Base-by-base conservation (phyloP, 2,113 vertebrate genomes). In the Phoenicopterus ruber region DNA sequence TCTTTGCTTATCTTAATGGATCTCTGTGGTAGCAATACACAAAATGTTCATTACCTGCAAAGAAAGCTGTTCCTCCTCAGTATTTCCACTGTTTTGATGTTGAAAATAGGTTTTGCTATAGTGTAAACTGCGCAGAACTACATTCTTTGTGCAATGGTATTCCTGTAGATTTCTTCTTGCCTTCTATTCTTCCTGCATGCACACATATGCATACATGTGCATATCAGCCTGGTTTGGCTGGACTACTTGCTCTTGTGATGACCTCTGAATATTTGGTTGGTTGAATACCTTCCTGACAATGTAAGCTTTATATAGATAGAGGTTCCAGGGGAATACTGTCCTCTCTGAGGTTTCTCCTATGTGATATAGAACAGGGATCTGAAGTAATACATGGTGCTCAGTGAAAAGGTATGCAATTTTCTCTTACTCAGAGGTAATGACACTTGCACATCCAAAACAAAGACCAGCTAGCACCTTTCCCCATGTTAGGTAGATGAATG, bases 131-230 rank as follows among this genome's bases (percentile, higher is more conserved):
- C 4, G 26, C 32, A 65, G 40, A 89, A 36, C 28, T 16, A 15
- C 17, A 6, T 81, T 83, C 20, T 40, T 34, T 83, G 10, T 65
- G 77, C 29, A 77, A 28, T 40, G 21, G 11, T 46, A 40, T 65
- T 77, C 44, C 21, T 66, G 28, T 46, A 36, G 46, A 31, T 54
- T 76, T 85, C 65, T 90, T 36, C 11, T 17, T 55, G 18, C 16
- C 2, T 6, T 58, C 5, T 59, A 0, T 82, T 86, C 36, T 82
- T 52, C 54, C 26, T 88, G 8, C 36, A 13, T n/a, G 26, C 21
- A 7, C 6, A 15, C 24, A 8, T 4, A 3, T 14, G 15, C 2
- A 22, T 13, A 9, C 5, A 5, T 2, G 0, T 46, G 57, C 29
- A 5, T 34, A 50, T 66, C 22, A 55, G 61, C 44, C 40, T 89